phyloP scores from a whole-genome alignment of 2,888 invertebrate genomes.

The Argyresthia goedartella region DNA sequence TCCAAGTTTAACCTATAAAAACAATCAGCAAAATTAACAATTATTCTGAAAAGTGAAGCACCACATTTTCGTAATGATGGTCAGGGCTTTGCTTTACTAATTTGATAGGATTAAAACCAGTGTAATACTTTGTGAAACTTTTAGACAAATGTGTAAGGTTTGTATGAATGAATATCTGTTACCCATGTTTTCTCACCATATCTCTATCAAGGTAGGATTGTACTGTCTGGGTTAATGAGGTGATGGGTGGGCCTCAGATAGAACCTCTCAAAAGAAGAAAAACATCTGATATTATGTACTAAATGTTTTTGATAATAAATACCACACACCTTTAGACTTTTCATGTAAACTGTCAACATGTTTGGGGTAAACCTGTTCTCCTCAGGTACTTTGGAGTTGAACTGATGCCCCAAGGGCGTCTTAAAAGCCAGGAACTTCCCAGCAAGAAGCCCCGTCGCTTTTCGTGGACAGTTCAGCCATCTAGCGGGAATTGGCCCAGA shows the following conservation, averaged over 20 bases:
- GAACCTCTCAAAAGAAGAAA: no score
- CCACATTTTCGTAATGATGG: no score
- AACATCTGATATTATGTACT: not conserved
- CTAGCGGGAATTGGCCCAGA: slow-evolving; percentile 82
- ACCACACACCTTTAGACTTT: slow-evolving; percentile 75
- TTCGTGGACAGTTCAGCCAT: slow-evolving; percentile 91
- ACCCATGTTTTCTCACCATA: no score
- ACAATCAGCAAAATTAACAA: not conserved
- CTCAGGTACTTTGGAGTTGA: slow-evolving; percentile 87
- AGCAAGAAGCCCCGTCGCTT: slow-evolving; percentile 78
- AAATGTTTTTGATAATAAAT: not conserved
- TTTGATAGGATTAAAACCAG: not conserved
- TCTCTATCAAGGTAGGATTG: no score
- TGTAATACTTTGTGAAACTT: not conserved
- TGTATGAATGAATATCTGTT: no score
- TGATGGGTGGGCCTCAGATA: no score
- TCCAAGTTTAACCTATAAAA: slow-evolving; percentile 85
- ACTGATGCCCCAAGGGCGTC: slow-evolving; percentile 88
- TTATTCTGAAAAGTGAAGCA: no score
- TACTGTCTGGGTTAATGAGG: no score
- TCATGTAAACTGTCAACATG: slow-evolving; percentile 87
- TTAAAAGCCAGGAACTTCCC: slow-evolving; percentile 94
- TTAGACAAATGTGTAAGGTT: no score
- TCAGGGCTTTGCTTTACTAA: no score
- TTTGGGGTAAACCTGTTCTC: slow-evolving; percentile 87